A percentile compares a stretch with the other conserved stretches of the same genome.
phyloP scores from a whole-genome alignment of 2,113 vertebrate genomes.

The Scalopus aquaticus region DNA sequence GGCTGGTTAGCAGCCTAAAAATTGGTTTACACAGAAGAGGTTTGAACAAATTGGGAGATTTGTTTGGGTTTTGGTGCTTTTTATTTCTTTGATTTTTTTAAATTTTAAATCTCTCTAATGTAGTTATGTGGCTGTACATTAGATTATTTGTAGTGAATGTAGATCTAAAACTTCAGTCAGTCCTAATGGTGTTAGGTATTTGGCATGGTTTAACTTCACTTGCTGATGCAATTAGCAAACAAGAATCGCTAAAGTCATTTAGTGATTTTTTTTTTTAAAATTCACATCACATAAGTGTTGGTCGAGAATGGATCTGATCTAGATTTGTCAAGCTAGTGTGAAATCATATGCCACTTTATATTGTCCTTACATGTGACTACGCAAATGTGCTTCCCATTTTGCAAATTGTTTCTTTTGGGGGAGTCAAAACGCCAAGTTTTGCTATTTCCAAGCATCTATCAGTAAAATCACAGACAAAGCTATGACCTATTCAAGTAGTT shows the following conservation, averaged over 20 bases:
- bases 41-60: conserved; percentile 24
- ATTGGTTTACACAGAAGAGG: conserved; percentile 24
- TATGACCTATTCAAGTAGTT: neutral
- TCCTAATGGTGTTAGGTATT: neutral
- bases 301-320: neutral
- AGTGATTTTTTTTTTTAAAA: conserved; percentile 18
- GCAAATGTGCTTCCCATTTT: neutral
- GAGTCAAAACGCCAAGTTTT: neutral
- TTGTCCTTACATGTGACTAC: neutral
- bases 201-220: neutral
- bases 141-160: neutral
- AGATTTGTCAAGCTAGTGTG: neutral
- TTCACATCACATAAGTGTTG: neutral
- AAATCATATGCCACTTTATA: neutral
- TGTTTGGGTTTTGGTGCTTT: neutral
- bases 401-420: neutral
- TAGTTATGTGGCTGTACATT: neutral
- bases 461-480: neutral
- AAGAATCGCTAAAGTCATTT: neutral
- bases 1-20: conserved; percentile 38
- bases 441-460: neutral
- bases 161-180: neutral
- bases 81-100: conserved; percentile 24
- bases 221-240: neutral
- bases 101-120: neutral